Conservation (phyloP, 2,113 vertebrate genomes). For the Vimba vimba region DNA sequence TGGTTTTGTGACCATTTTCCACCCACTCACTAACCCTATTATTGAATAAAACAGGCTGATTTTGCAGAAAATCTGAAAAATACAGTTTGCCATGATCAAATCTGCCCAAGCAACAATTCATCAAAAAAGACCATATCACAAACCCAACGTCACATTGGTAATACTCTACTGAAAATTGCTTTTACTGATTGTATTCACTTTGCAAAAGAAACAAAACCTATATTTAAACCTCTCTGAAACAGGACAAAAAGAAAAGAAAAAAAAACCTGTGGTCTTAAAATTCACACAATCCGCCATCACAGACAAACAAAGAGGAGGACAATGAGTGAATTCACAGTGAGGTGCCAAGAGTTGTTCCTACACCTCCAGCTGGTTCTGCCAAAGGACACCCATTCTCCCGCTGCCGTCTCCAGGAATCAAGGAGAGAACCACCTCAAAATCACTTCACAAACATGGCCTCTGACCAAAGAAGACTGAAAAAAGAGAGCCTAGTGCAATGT, state of each 20-base stretch:
- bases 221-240: neutral
- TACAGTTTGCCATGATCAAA: neutral
- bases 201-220: neutral
- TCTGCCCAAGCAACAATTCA: neutral
- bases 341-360: conserved; percentile 39
- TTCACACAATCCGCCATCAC: conserved; percentile 1
- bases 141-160: neutral
- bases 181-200: neutral
- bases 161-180: neutral
- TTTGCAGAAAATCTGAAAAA: neutral
- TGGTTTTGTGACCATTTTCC: neutral
- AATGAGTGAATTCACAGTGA: conserved; percentile 44
- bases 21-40: neutral
- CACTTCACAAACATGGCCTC: conserved; percentile 6
- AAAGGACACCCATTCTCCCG: conserved; percentile 38
- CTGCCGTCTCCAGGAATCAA: neutral
- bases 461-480: neutral
- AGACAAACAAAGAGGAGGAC: conserved; percentile 20
- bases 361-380: conserved; percentile 46
- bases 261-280: neutral
- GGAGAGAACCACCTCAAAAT: conserved; percentile 9
- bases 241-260: neutral
- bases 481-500: neutral
- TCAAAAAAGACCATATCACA: neutral
- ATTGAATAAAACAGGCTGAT: neutral